Evolutionary conservation across 92 coral and sea anemone species (phyloP).

Genomic region (Pocillopora grandis): DNA sequence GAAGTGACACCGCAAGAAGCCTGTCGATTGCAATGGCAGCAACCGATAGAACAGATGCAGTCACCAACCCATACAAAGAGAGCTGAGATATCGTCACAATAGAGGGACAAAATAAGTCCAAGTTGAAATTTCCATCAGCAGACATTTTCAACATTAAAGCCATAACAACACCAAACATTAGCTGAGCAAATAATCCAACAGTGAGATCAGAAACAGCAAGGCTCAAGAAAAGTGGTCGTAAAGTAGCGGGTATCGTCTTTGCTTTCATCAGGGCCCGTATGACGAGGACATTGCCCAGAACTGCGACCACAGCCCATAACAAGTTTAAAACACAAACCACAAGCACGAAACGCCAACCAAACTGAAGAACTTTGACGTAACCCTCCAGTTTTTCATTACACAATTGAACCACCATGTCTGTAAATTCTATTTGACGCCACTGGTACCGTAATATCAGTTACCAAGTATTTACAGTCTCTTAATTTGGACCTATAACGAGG

Average conservation of each 20-base stretch:
- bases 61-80: neutral
- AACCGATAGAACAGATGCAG: slow-evolving; percentile 33
- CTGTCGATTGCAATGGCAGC: slow-evolving; percentile 44
- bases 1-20: slow-evolving; percentile 47
- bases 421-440: neutral
- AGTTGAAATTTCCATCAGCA: neutral
- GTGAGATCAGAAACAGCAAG: neutral
- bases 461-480: too few species aligned
- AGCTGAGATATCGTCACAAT: neutral
- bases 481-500: too few species aligned
- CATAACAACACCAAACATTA: neutral
- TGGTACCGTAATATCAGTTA: too few species aligned
- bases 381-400: neutral
- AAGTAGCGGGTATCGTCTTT: too few species aligned
- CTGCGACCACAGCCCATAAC: neutral
- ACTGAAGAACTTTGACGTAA: neutral
- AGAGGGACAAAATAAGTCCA: neutral
- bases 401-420: neutral
- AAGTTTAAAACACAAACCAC: neutral
- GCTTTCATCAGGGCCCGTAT: neutral
- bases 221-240: neutral
- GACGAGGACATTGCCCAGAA: slow-evolving; percentile 1
- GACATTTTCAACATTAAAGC: neutral
- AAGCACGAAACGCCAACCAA: neutral
- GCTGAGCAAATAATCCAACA: slow-evolving; percentile 3